Base-by-base conservation (phyloP, 2,113 vertebrate genomes). In the Gnathonemus longibarbis region DNA sequence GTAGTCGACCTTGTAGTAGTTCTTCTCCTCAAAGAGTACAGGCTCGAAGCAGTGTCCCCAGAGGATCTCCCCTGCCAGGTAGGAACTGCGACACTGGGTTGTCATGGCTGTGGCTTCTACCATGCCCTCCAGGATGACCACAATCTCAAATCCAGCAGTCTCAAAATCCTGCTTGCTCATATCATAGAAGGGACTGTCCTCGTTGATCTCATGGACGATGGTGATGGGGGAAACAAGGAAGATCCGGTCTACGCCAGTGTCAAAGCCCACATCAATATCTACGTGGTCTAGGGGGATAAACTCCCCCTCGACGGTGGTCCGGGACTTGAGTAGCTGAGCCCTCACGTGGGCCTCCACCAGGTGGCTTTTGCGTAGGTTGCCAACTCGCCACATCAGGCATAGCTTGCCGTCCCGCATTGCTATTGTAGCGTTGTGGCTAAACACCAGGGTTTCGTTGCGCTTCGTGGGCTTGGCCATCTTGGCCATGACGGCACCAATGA, bases 391-490 rank as follows among this genome's bases (percentile, higher is more conserved):
- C 98, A 99, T 99, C 89, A 99, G 93, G 90, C 98, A 99, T 24
- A 99, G 96, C 89, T 99, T 99, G n/a, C 96, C 95, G 0, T 99
- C 98, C 89, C 98, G 96, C 98, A 98, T 98, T 93, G 98, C 98
- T 70, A 99, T 96, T 35, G 98, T 97, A 0, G 98, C 98, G 0
- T 97, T 97, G 94, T 99, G 96, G 91, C 98, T 99, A 94, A 99
- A 99, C 93, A 99, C 96, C 0, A 99, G 96, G 0, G 98, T 99
- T 94, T 98, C 98, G 0, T 99, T 99, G 86, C 98, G 96, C 94
- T 99, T 99, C 94, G 98, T 99, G 8, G 98, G 98, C 92, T 98
- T 99, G 5, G 98, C 98, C 98, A 99, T 99, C 95, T 99, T 99
- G 31, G 98, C 98, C 98, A 99, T 99, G 93, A 99, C 97, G 0